These are phyloP conservation scores for Rhabdornis inornatus DNA, from an alignment of 2,113 vertebrate species.

Conservation along the genomic window DNA sequence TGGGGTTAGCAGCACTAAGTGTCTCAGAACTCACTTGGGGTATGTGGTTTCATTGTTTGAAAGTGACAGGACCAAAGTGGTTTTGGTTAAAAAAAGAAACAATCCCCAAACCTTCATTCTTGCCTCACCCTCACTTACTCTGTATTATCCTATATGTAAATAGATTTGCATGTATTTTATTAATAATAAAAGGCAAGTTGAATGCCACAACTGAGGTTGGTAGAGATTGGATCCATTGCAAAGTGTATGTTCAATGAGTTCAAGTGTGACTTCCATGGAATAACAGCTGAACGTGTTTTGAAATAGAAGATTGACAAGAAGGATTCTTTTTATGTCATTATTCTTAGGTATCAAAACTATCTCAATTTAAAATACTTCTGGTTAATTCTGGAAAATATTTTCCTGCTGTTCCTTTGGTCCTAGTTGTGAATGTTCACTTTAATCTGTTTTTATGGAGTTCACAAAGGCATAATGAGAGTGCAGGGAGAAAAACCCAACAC, in stretches of 20 bases:
- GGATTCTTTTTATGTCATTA: neutral
- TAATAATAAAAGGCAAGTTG: neutral
- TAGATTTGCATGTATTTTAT: neutral
- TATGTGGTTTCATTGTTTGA: neutral
- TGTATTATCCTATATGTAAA: neutral
- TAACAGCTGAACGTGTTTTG: neutral
- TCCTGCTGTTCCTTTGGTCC: neutral
- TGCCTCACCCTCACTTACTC: neutral
- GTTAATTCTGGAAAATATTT: neutral
- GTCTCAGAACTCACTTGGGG: neutral
- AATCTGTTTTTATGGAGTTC: neutral
- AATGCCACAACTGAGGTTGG: neutral
- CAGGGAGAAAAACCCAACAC: neutral
- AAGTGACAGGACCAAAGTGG: neutral
- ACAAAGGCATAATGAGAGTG: neutral
- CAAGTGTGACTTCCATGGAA: neutral
- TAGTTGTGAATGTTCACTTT: neutral
- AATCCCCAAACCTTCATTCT: neutral
- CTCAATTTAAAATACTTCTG: neutral
- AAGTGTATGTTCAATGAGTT: neutral
- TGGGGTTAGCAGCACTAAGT: neutral
- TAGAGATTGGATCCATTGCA: neutral
- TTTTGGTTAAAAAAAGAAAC: neutral
- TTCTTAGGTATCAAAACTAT: neutral
- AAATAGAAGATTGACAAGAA: neutral